phyloP scores from a whole-genome alignment of 2,113 vertebrate genomes.

The Mustela lutreola region DNA sequence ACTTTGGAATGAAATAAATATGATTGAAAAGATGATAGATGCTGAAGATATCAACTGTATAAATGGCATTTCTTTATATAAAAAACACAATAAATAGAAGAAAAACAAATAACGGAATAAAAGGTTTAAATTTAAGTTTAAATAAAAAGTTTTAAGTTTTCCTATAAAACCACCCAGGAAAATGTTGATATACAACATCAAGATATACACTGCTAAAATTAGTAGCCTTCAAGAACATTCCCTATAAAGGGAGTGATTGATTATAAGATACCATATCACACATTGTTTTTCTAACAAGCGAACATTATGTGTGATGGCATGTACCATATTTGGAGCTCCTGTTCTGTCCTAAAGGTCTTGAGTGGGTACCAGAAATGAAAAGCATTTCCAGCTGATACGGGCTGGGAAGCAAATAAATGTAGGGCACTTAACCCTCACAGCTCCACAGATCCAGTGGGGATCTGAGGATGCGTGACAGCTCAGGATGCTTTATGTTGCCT shows the following conservation, averaged over 20 bases:
- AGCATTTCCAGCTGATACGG: not conserved
- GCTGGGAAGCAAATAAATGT: not conserved
- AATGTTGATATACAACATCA: not conserved
- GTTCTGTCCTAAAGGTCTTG: not conserved
- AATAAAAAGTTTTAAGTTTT: not conserved
- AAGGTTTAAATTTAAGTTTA: too few relatives aligned
- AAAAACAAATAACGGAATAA: not conserved
- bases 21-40: not conserved
- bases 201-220: not conserved
- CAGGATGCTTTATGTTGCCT: not conserved
- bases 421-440: not conserved
- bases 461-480: not conserved
- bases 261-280: not conserved
- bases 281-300: not conserved
- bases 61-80: not conserved
- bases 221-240: not conserved
- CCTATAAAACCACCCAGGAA: not conserved
- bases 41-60: not conserved
- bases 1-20: not conserved
- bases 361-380: not conserved
- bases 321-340: not conserved
- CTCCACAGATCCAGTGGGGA: not conserved
- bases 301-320: not conserved
- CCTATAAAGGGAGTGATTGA: not conserved
- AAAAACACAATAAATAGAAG: not conserved